phyloP scores from a whole-genome alignment of 2,797 vertebrate species.

The Sylvilagus floridanus region DNA sequence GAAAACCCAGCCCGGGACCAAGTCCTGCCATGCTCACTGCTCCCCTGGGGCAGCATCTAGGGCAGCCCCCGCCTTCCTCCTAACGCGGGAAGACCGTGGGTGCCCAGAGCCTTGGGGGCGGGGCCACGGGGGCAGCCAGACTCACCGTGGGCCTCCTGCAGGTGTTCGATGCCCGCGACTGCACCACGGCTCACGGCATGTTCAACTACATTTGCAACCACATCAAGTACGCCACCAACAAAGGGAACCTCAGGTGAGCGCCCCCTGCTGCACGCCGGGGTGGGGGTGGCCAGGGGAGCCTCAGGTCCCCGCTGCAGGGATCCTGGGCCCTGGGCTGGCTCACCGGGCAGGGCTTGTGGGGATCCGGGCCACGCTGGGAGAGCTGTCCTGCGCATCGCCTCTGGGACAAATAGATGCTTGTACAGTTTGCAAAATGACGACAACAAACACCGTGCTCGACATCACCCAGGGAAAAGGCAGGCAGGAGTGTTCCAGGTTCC shows the following conservation, averaged over 20 bases:
- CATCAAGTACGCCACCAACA: slow-evolving; percentile 99
- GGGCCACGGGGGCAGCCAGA: fast-evolving
- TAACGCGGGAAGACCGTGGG: neutral
- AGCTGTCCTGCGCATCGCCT: neutral
- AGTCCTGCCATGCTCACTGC: fast-evolving
- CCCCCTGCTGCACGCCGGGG: neutral
- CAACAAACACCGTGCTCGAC: fast-evolving
- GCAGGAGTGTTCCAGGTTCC: neutral
- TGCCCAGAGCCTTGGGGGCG: fast-evolving
- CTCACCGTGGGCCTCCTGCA: slow-evolving; percentile 77
- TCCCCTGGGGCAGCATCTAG: neutral
- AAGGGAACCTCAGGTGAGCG: slow-evolving; percentile 97
- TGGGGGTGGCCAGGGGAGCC: neutral
- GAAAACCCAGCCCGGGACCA: neutral
- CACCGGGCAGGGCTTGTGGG: neutral
- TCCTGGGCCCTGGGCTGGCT: neutral
- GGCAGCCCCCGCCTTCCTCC: neutral
- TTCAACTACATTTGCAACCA: slow-evolving; percentile 99
- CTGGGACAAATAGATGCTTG: neutral
- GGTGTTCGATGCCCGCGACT: slow-evolving; percentile 99
- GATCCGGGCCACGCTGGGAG: neutral
- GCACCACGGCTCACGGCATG: slow-evolving; percentile 98
- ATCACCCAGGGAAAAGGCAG: neutral
- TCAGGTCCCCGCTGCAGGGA: fast-evolving
- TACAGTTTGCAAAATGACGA: neutral